phyloP scores from a whole-genome alignment of 92 coral and sea anemone species.

The Actinostola sp. region DNA sequence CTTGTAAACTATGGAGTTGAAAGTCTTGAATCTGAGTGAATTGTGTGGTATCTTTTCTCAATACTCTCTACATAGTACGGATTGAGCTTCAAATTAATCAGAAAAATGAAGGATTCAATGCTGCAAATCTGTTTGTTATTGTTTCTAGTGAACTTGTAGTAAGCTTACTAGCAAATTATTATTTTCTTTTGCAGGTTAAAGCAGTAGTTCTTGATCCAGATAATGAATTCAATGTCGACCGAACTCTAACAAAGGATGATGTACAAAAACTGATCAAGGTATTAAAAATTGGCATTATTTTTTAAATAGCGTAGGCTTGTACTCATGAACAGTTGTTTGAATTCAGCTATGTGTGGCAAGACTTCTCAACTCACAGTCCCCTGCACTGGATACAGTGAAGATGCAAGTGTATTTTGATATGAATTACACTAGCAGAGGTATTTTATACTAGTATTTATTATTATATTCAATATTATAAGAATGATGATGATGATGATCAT shows the following conservation, averaged over 20 bases:
- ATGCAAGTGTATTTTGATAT: slow-evolving; percentile 99
- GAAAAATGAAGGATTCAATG: too few species aligned
- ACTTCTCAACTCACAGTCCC: slow-evolving; percentile 79
- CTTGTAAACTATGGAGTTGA: not conserved
- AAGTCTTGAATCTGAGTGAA: too few species aligned
- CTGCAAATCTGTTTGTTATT: too few species aligned
- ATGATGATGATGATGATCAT: too few species aligned
- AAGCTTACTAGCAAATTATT: not conserved
- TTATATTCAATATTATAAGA: too few species aligned
- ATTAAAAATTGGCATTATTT: not conserved
- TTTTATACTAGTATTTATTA: too few species aligned
- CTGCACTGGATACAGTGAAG: slow-evolving; percentile 94
- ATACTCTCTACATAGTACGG: too few species aligned
- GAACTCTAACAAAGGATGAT: slow-evolving; percentile 98
- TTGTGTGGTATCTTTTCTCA: not conserved
- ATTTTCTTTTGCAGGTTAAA: slow-evolving; percentile 68
- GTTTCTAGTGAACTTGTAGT: not conserved
- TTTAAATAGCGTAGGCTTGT: too few species aligned
- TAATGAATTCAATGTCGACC: slow-evolving; percentile 97
- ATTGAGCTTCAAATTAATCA: too few species aligned
- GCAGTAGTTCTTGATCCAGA: slow-evolving; percentile 98
- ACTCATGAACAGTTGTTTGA: slow-evolving; percentile 8
- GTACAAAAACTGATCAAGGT: slow-evolving; percentile 97
- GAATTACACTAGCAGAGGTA: slow-evolving; percentile 99
- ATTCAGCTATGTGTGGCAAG: slow-evolving; percentile 86